These are phyloP conservation scores for Heliconius himera DNA, from an alignment of 1,140 invertebrate species.

Conservation along the genomic window DNA sequence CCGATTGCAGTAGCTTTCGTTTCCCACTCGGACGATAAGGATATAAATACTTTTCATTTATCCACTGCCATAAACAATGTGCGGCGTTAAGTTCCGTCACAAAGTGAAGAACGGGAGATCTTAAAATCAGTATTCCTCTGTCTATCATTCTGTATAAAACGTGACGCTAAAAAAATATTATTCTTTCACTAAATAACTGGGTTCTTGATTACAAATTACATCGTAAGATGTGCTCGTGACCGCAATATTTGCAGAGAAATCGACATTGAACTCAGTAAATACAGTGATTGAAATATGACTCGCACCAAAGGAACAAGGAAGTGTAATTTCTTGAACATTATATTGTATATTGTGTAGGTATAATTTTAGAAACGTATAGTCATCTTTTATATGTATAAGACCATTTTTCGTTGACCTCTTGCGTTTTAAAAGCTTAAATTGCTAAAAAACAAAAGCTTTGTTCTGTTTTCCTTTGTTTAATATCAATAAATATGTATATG, in stretches of 20 bases:
- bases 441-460: neutral
- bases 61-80: no score
- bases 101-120: no score
- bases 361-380: conserved; percentile 5
- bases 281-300: conserved; percentile 4
- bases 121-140: neutral
- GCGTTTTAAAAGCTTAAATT: neutral
- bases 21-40: no score
- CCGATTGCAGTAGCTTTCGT: no score
- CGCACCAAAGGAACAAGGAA: conserved; percentile 2
- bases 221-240: conserved; percentile 15
- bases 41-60: no score
- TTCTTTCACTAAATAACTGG: neutral
- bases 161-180: no score
- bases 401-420: neutral
- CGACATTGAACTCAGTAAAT: conserved; percentile 19
- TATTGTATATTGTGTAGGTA: conserved; percentile 5
- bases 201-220: neutral
- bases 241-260: conserved; percentile 27
- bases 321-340: neutral
- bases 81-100: no score
- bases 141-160: no score
- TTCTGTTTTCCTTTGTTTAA: neutral
- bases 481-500: no score
- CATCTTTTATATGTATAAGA: neutral